These are phyloP conservation scores for Leucozona laternaria DNA, from an alignment of 2,888 invertebrate species.

Conservation along the genomic window DNA sequence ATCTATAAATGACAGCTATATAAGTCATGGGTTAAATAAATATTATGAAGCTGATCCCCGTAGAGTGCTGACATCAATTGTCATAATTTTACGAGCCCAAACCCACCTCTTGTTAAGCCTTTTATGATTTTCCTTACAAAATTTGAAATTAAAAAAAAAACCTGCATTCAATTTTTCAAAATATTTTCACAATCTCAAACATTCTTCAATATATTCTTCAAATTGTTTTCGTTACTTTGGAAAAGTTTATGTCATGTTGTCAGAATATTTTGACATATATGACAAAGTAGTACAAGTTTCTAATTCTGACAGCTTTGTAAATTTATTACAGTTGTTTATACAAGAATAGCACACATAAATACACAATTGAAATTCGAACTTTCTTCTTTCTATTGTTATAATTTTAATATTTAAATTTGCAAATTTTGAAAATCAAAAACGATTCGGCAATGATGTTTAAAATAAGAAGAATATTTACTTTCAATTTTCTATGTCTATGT, in stretches of 20 bases:
- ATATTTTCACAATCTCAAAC: not conserved
- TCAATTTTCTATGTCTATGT: too few relatives aligned
- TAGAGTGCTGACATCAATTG: too few relatives aligned
- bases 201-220: too few relatives aligned
- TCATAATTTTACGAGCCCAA: too few relatives aligned
- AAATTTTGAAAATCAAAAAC: too few relatives aligned
- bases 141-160: not conserved
- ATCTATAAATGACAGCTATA: too few relatives aligned
- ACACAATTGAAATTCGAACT: not conserved
- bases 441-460: too few relatives aligned
- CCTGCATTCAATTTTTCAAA: not conserved
- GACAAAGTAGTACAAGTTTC: not conserved
- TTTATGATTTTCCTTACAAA: not conserved
- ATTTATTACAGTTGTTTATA: not conserved
- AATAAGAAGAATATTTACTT: too few relatives aligned
- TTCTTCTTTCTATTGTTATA: not conserved
- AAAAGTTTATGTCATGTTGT: slow-evolving; percentile 3
- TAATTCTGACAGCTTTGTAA: not conserved
- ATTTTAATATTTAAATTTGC: too few relatives aligned
- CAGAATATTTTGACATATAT: not conserved
- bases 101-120: too few relatives aligned
- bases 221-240: not conserved
- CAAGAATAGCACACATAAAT: not conserved
- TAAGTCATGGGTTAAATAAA: too few relatives aligned
- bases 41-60: too few relatives aligned